Conservation (phyloP, 37 sponge, comb jelly and placozoan genomes). For the Beroe ovata region DNA sequence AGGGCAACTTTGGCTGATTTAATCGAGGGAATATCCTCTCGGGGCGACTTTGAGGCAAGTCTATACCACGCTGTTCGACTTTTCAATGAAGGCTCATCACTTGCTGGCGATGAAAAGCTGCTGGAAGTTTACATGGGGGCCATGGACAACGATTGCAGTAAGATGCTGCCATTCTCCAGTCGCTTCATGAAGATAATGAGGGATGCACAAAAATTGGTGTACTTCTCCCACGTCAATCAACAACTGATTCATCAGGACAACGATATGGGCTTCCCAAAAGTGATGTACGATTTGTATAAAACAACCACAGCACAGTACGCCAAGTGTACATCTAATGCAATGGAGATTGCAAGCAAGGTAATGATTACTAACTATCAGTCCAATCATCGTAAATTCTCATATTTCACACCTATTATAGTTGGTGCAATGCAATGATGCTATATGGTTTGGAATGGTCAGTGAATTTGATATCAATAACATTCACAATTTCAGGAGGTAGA, state of each 20-base stretch:
- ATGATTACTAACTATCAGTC: too few species aligned
- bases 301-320: not conserved
- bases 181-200: not conserved
- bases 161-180: not conserved
- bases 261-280: slow-evolving; percentile 8
- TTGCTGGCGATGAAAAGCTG: not conserved
- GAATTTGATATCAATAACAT: not conserved
- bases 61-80: not conserved
- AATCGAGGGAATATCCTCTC: not conserved
- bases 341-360: not conserved
- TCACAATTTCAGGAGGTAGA: not conserved
- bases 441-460: too few species aligned
- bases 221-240: not conserved
- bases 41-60: not conserved
- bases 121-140: not conserved
- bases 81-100: not conserved
- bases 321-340: not conserved
- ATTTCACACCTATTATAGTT: too few species aligned
- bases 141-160: not conserved
- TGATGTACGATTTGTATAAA: not conserved
- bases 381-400: too few species aligned
- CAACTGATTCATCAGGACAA: not conserved
- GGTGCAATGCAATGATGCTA: too few species aligned
- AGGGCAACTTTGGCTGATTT: not conserved
- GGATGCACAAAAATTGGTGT: slow-evolving; percentile 9